Conservation (phyloP, 1,140 invertebrate species). For the Agraylea sexmaculata region DNA sequence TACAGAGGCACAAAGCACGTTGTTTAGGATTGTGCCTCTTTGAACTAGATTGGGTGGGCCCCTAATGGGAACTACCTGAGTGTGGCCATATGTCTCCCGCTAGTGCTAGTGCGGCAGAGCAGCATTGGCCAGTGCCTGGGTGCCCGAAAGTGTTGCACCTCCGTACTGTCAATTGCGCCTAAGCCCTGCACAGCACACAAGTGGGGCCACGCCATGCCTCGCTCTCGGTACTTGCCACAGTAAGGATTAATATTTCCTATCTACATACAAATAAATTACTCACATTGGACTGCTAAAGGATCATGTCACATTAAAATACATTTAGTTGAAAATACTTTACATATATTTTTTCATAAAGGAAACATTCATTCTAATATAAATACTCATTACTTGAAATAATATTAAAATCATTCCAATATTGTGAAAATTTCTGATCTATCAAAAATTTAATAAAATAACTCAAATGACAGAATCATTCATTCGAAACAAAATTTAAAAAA, state of each 20-base stretch:
- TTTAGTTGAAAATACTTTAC: no score
- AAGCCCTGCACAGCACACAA: conserved; percentile 15
- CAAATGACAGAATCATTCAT: no score
- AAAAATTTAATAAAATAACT: no score
- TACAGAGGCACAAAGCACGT: conserved; percentile 23
- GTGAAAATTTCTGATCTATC: no score
- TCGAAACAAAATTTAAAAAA: no score
- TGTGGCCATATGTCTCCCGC: conserved; percentile 9
- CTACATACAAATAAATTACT: no score
- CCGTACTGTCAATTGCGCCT: conserved; percentile 16
- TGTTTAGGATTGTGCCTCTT: conserved; percentile 21
- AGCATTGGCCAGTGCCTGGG: conserved; percentile 14
- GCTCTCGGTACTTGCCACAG: conserved; percentile 21
- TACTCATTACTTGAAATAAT: no score
- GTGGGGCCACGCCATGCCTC: conserved; percentile 15
- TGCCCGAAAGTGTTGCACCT: conserved; percentile 5
- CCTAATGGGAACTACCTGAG: conserved; percentile 14
- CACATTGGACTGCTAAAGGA: no score
- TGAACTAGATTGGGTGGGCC: conserved; percentile 16
- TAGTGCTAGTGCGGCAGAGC: conserved; percentile 16
- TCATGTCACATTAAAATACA: no score
- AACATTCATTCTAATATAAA: no score
- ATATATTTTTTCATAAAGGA: no score
- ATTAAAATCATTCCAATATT: no score
- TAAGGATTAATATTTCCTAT: conserved; percentile 19